phyloP scores from a whole-genome alignment of 2,113 vertebrate species.

The Malaclemys terrapin region DNA sequence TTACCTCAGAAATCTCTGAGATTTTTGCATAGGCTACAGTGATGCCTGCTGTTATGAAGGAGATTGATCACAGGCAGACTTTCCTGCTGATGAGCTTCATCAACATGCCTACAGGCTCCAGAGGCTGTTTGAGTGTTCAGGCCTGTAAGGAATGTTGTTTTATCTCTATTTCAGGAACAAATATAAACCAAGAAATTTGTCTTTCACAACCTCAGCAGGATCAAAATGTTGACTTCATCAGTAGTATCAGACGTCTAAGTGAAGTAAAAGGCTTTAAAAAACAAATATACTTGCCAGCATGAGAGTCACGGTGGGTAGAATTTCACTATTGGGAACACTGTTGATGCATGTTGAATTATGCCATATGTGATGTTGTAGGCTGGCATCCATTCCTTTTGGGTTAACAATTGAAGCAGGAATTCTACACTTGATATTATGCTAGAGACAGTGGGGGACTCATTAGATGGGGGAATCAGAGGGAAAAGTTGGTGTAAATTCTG shows the following conservation, averaged over 20 bases:
- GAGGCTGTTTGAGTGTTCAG: background rate
- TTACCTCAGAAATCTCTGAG: rapidly evolving
- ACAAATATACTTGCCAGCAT: background rate
- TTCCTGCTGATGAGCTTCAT: background rate
- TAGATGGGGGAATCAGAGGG: background rate
- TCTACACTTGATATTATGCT: background rate
- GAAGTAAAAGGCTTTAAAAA: background rate
- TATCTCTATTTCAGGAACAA: constrained; percentile 1
- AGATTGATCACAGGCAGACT: background rate
- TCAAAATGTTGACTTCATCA: background rate
- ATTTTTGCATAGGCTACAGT: background rate
- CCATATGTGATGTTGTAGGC: background rate
- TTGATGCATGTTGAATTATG: background rate
- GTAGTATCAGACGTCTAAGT: background rate
- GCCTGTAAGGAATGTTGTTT: constrained; percentile 5
- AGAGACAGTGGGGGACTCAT: background rate
- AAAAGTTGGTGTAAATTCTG: background rate
- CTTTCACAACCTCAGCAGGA: background rate
- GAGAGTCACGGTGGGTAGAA: background rate
- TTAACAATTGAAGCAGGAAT: background rate
- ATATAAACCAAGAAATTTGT: background rate
- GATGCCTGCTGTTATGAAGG: background rate
- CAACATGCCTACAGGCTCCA: background rate
- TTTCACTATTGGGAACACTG: background rate
- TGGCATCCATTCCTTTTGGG: background rate